Percentiles rank a stretch among this genome's conserved stretches.
Conservation (phyloP, 2,888 invertebrate genomes). For the Theodoxus fluviatilis region DNA sequence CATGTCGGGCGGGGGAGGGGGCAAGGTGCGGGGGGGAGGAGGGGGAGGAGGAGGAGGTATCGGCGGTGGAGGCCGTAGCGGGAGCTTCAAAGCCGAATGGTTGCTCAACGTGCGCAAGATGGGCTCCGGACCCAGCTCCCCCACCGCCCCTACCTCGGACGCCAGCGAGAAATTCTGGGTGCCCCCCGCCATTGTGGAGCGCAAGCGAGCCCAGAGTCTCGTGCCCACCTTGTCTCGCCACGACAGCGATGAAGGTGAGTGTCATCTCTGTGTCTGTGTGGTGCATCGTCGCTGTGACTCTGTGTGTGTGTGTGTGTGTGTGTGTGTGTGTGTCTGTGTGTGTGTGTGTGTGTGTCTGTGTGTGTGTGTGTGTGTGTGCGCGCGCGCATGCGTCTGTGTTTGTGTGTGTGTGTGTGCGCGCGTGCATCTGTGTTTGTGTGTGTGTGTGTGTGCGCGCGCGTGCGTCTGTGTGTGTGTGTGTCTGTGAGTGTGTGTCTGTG, state of each 20-base stretch:
- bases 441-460: background rate
- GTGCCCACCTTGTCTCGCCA: slow-evolving; percentile 46
- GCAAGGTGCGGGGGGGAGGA: slow-evolving; percentile 20
- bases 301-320: background rate
- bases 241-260: slow-evolving; percentile 54
- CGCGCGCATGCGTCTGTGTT: background rate
- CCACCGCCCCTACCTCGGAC: slow-evolving; percentile 45
- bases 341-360: background rate
- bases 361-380: background rate
- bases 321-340: background rate
- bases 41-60: slow-evolving; percentile 29
- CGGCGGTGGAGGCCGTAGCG: slow-evolving; percentile 39
- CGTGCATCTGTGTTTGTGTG: background rate
- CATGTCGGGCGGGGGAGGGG: slow-evolving; percentile 29
- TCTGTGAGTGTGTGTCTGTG: background rate
- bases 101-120: slow-evolving; percentile 41
- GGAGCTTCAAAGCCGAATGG: slow-evolving; percentile 40
- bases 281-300: background rate
- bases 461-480: background rate
- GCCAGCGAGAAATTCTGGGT: slow-evolving; percentile 62
- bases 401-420: background rate
- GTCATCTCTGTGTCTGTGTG: background rate
- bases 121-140: slow-evolving; percentile 56
- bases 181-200: slow-evolving; percentile 54
- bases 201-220: slow-evolving; percentile 58